Percentiles rank a stretch among this genome's conserved stretches.
These are phyloP conservation scores for Sclerurus mexicanus DNA, from an alignment of 2,113 vertebrate species.

Conservation along the genomic window DNA sequence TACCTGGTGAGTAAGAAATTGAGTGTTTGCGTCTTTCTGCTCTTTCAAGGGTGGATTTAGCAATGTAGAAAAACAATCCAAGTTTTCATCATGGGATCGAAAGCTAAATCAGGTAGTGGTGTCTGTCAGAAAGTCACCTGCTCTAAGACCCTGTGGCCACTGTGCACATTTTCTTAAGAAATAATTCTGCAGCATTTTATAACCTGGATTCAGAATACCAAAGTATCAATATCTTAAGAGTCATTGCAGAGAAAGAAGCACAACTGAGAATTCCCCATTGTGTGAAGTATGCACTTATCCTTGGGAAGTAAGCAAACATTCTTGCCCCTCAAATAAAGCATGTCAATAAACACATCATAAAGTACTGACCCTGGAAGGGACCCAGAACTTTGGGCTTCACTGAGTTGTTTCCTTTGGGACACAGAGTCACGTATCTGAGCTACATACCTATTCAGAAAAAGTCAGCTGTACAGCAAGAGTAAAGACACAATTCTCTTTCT, in stretches of 20 bases:
- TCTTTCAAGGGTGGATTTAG: not conserved
- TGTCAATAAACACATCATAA: not conserved
- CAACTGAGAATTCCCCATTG: not conserved
- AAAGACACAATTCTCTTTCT: not conserved
- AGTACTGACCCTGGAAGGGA: not conserved
- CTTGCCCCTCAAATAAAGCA: not conserved
- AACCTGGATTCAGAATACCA: not conserved
- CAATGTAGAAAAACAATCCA: not conserved
- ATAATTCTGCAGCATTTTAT: not conserved
- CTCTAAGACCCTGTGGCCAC: not conserved
- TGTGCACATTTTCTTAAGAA: not conserved
- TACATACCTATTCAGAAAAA: not conserved
- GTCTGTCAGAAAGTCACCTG: not conserved
- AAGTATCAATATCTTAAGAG: not conserved
- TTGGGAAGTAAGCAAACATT: not conserved
- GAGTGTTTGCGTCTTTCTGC: not conserved
- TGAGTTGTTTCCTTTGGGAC: not conserved
- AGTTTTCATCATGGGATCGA: not conserved
- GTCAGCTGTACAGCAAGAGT: not conserved
- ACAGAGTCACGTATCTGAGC: not conserved
- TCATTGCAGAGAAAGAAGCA: not conserved
- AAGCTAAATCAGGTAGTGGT: not conserved
- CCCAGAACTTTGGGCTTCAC: not conserved
- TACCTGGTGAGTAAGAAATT: not conserved
- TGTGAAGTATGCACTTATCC: not conserved